phyloP scores from a whole-genome alignment of 2,888 invertebrate genomes.

The Myopa testacea region DNA sequence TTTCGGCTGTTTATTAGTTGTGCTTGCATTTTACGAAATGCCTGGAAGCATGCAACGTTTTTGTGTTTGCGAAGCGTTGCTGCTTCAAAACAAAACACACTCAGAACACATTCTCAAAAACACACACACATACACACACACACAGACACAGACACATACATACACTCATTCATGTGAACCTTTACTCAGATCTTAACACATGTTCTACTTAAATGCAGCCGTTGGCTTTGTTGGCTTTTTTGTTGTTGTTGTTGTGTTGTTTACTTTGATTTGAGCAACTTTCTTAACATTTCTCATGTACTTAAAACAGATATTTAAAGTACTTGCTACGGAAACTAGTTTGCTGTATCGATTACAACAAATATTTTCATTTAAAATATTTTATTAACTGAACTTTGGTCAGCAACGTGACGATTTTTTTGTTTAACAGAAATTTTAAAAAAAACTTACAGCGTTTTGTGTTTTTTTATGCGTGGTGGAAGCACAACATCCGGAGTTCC shows the following conservation, averaged over 20 bases:
- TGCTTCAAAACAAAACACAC: neutral
- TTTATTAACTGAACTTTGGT: too few relatives aligned
- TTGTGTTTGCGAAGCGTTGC: too few relatives aligned
- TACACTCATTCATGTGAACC: neutral
- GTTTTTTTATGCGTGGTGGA: too few relatives aligned
- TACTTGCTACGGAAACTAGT: too few relatives aligned
- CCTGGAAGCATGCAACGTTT: neutral
- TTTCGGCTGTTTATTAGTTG: neutral
- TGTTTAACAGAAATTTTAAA: too few relatives aligned
- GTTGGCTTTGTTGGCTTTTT: too few relatives aligned
- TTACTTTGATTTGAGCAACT: neutral
- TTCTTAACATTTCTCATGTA: neutral
- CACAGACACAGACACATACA: neutral
- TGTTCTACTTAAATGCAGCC: neutral
- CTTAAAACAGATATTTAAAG: too few relatives aligned
- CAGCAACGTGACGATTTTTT: too few relatives aligned
- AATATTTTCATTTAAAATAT: too few relatives aligned
- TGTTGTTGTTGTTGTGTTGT: neutral
- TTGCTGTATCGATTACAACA: too few relatives aligned
- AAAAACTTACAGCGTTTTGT: too few relatives aligned
- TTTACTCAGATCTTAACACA: neutral
- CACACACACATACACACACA: neutral
- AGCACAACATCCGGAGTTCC: too few relatives aligned
- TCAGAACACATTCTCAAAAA: neutral
- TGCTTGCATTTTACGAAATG: slow-evolving; percentile 6